These are phyloP conservation scores for Bradynema listronoti DNA, from an alignment of 1,140 invertebrate genomes.

Conservation along the genomic window DNA sequence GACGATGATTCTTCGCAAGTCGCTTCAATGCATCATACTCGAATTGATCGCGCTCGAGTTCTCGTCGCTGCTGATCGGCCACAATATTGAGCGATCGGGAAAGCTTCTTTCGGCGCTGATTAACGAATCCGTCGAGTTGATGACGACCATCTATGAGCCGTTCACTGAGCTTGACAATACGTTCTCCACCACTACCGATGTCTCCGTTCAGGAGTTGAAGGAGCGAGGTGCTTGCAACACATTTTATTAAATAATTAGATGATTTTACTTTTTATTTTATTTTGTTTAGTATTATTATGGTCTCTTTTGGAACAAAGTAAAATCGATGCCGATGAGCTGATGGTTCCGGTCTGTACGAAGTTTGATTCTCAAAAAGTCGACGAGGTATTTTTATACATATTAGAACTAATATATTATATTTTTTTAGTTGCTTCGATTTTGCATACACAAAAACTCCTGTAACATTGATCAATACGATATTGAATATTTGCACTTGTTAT, in stretches of 20 bases:
- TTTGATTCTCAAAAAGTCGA: conserved; percentile 29
- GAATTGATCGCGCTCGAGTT: conserved; percentile 29
- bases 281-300: conserved; percentile 27
- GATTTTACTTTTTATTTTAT: conserved; percentile 13
- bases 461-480: conserved; percentile 34
- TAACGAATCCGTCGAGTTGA: no score
- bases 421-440: conserved; percentile 28
- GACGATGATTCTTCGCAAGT: background rate
- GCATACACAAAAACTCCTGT: conserved; percentile 29
- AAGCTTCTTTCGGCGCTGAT: conserved; percentile 20
- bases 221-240: no score
- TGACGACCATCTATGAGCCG: background rate
- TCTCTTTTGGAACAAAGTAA: conserved; percentile 25
- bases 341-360: conserved; percentile 20
- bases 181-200: background rate
- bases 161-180: background rate
- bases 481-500: conserved; percentile 25
- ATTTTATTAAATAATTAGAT: no score
- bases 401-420: conserved; percentile 5
- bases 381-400: conserved; percentile 22
- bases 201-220: conserved; percentile 1
- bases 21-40: conserved; percentile 33
- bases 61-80: conserved; percentile 19
- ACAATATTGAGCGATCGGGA: conserved; percentile 26
- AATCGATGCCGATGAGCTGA: conserved; percentile 13